Conservation (phyloP, 2,888 invertebrate species). For the Noctuana brunneofusca region DNA sequence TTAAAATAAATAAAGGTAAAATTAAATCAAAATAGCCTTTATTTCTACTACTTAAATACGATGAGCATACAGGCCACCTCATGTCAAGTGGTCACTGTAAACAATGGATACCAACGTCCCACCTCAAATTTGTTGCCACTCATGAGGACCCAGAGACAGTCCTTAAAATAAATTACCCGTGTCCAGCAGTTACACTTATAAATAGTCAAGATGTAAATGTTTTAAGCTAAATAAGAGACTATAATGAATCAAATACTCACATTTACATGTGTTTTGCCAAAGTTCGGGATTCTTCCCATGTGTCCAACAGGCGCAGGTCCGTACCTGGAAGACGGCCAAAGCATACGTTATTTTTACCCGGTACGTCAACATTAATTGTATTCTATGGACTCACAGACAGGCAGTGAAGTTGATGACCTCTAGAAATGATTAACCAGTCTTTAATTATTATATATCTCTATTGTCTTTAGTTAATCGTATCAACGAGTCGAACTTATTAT, state of each 20-base stretch:
- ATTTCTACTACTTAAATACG: too few relatives aligned
- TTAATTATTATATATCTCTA: background rate
- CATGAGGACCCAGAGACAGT: too few relatives aligned
- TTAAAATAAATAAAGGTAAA: too few relatives aligned
- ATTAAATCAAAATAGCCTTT: too few relatives aligned
- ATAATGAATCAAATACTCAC: conserved; percentile 54
- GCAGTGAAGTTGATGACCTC: conserved; percentile 54
- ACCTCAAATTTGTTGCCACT: too few relatives aligned
- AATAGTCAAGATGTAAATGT: background rate
- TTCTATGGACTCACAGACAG: conserved; percentile 27
- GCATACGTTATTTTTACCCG: conserved; percentile 68
- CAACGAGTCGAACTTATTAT: too few relatives aligned
- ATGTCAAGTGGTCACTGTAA: too few relatives aligned
- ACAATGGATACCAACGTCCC: too few relatives aligned
- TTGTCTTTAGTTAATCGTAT: too few relatives aligned
- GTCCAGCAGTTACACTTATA: too few relatives aligned
- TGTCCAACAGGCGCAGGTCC: conserved; percentile 66
- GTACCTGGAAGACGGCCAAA: conserved; percentile 77
- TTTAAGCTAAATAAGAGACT: background rate
- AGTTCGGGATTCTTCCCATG: conserved; percentile 77
- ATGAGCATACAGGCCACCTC: too few relatives aligned
- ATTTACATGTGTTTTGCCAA: conserved; percentile 74
- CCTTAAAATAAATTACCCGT: too few relatives aligned
- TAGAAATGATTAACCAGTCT: conserved; percentile 23
- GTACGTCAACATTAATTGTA: conserved; percentile 46